phyloP scores from a whole-genome alignment of 2,113 vertebrate species.

The Ciconia stormi region DNA sequence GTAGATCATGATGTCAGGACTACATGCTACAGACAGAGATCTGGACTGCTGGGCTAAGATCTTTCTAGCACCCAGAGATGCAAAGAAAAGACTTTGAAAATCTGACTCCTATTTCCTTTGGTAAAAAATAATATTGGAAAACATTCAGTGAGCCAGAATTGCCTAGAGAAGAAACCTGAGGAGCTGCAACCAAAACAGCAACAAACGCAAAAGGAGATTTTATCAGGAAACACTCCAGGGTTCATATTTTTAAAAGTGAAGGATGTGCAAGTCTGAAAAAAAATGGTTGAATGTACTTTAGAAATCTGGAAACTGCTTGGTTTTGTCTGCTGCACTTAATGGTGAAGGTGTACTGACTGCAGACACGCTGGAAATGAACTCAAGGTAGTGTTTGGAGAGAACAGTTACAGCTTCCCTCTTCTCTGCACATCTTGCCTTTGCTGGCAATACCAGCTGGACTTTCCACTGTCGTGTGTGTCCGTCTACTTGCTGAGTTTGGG shows the following conservation, averaged over 20 bases:
- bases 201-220: background rate
- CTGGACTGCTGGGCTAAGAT: background rate
- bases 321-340: background rate
- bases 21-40: background rate
- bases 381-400: background rate
- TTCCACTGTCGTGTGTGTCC: fast-evolving
- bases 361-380: background rate
- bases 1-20: background rate
- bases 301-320: background rate
- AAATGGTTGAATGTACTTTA: background rate
- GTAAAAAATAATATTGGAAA: background rate
- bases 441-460: background rate
- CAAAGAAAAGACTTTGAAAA: background rate
- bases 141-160: background rate
- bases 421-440: background rate
- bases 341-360: background rate
- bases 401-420: background rate
- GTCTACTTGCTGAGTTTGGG: background rate
- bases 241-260: background rate
- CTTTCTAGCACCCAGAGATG: background rate
- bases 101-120: background rate
- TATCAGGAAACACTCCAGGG: background rate
- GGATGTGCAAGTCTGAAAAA: background rate
- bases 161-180: background rate
- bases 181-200: background rate